Conservation (phyloP, 2,113 vertebrate species). For the Brachypodius melanocephalos region DNA sequence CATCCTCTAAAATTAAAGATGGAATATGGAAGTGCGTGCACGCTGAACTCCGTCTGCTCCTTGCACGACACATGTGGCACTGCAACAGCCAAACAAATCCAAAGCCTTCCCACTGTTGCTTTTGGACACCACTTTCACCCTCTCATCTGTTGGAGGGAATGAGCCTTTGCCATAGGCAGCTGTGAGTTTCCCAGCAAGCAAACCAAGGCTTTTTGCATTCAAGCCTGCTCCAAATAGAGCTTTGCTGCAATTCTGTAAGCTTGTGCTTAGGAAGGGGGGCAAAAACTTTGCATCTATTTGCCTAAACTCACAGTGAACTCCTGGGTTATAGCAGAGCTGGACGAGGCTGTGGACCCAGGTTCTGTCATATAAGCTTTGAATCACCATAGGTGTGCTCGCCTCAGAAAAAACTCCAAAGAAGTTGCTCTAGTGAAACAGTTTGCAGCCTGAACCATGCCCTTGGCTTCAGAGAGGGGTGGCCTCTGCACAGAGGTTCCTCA, state of each 20-base stretch:
- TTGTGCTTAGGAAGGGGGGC: neutral
- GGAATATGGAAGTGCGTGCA: slow-evolving; percentile 2
- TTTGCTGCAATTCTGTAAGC: neutral
- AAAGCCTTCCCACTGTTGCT: slow-evolving; percentile 4
- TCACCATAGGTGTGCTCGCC: rapidly evolving
- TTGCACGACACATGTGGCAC: neutral
- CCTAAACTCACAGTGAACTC: neutral
- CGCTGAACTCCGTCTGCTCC: slow-evolving; percentile 32
- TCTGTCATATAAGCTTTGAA: neutral
- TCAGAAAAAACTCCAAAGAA: neutral
- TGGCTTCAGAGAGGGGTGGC: rapidly evolving
- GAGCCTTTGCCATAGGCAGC: neutral
- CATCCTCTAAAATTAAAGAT: slow-evolving; percentile 66
- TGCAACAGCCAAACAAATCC: slow-evolving; percentile 28
- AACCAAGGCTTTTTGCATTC: neutral
- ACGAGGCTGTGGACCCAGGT: neutral
- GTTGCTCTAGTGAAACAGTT: neutral
- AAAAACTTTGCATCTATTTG: neutral
- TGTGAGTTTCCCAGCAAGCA: neutral
- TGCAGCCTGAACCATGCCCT: neutral
- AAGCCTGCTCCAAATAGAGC: neutral
- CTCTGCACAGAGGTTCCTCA: neutral
- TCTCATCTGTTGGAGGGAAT: neutral
- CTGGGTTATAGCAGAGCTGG: neutral
- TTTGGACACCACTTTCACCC: neutral